Evolutionary conservation across 2,888 invertebrate species (phyloP), one percentile per base, ranked within the genome.

Genomic region (Conistra vaccinii): DNA sequence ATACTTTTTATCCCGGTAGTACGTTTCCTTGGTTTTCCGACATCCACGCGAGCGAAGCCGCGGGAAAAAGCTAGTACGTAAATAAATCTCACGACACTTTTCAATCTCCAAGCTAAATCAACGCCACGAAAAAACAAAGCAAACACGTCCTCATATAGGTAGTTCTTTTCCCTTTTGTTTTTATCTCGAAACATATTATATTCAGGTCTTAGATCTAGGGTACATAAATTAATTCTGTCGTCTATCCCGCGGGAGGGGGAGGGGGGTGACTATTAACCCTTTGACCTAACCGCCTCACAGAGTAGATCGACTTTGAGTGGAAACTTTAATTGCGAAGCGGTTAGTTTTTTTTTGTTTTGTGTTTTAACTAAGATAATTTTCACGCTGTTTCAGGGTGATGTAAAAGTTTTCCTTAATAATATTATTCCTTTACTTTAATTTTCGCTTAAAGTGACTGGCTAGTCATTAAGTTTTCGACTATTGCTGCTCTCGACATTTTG

Each of bases 171-270:
- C 42, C 26, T 42, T 69, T 76, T 81, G 39, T 66, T 81, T 79
- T 76, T 76, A 69, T 73, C 71, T 67, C 69, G 58, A 72, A 85
- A 63, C 69, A 79, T 69, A 70, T 73, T 85, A 76, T 53, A 65
- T n/a, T 17, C 51, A 72, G 67, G 74, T 73, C 78, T 80, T 73
- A 84, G 79, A 87, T 88, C 85, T 85, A 87, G 83, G 80, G 67
- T 76, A 86, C 74, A 83, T 87, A 88, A 89, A 90, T 91, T 87
- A 89, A 89, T 88, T 88, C 82, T 76, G 85, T 73, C 84, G 80
- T 87, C 88, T 87, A 87, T 87, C 82, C 83, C 78, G 68, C 78
- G 83, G 81, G 80, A 74, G 65, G 81, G 7, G 14, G 20, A 17
- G 14, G n/a, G 76, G 73, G 85, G 75, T 80, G 84, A 85, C 85